Base-by-base conservation (phyloP, 1,140 invertebrate species). In the Brachionus manjavacas region DNA sequence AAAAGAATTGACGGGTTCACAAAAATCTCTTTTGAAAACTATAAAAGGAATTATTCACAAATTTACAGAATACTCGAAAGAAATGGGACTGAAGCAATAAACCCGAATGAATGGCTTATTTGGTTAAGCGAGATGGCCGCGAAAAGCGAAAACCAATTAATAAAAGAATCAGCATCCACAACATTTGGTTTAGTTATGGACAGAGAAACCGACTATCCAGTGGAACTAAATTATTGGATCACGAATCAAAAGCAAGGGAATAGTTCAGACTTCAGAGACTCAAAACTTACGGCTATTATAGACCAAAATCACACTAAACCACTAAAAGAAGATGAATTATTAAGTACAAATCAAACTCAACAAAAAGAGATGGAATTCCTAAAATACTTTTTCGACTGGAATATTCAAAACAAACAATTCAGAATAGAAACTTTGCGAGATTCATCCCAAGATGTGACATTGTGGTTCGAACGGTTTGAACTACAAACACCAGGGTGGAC, bases 211-310 rank as follows among this genome's bases (percentile, higher is more conserved):
- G 9, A 64, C 28, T 68, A 68, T 9, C 64, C 64, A 25, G 7
- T 68, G 64, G 64, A 68, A 68, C 28, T 68, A 68, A 35, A 68
- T 28, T 68, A 35, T 68, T 68, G 64, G 64, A 25, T 68, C 64
- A 55, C n/a, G 16, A 55, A 55, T 55, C 49, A 55, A 55, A 55
- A 55, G 49, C n/a, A 55, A 55, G 4, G 0, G 49, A 55, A 55
- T 55, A 23, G 49, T 55, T 55, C 16, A 55, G 49, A 55, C 49
- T 55, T 55, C 49, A 55, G 49, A 55, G 49, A 55, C 49, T 55
- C 64, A 28, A 68, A 68, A 68, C 23, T 25, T 1, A 35, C 64
- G 28, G 28, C 64, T 68, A n/a, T 9, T 1, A 28, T 68, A n/a
- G 64, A 68, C 12, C 23, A 35, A 28, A 68, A 35, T 68, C 23